Evolutionary conservation across 1,140 invertebrate genomes (phyloP).

Genomic region (Harpegnathos saltator): DNA sequence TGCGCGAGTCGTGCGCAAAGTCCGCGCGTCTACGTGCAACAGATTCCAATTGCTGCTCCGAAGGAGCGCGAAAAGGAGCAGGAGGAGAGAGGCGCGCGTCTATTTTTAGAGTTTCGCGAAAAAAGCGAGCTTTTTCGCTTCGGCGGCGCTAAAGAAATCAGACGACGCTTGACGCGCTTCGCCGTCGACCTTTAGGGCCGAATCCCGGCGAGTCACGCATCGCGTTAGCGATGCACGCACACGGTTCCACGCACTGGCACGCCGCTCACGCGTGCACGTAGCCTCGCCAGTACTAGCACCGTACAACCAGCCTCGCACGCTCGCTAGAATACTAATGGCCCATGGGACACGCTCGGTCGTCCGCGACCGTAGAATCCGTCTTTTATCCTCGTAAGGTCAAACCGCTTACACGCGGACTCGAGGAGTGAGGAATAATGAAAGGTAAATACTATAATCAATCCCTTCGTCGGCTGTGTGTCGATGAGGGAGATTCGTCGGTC

Average conservation of each 20-base stretch:
- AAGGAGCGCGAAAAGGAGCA: too few relatives aligned
- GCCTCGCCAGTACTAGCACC: constrained; percentile 75
- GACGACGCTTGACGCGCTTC: not conserved
- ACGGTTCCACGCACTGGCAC: constrained; percentile 72
- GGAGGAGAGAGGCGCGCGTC: too few relatives aligned
- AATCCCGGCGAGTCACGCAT: constrained; percentile 70
- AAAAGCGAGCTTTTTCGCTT: not conserved
- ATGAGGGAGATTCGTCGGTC: not conserved
- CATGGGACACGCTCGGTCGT: constrained; percentile 47
- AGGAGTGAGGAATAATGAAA: constrained; percentile 25
- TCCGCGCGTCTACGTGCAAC: too few relatives aligned
- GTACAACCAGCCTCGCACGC: constrained; percentile 75
- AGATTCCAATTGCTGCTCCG: too few relatives aligned
- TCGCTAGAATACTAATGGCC: constrained; percentile 78
- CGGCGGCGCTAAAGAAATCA: not conserved
- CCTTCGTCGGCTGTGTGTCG: too few relatives aligned
- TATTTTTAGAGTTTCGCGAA: not conserved
- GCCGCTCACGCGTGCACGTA: constrained; percentile 79
- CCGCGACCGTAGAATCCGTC: constrained; percentile 54
- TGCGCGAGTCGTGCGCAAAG: too few relatives aligned
- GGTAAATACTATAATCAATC: constrained; percentile 7
- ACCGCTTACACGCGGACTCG: not conserved
- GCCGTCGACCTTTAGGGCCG: constrained; percentile 80
- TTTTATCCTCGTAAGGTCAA: constrained; percentile 54
- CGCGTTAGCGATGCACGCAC: constrained; percentile 74